A percentile compares a stretch with the other conserved stretches of the same genome.
Evolutionary conservation across 64 coral and sea anemone genomes (phyloP).

Genomic region (Acropora yongei): DNA sequence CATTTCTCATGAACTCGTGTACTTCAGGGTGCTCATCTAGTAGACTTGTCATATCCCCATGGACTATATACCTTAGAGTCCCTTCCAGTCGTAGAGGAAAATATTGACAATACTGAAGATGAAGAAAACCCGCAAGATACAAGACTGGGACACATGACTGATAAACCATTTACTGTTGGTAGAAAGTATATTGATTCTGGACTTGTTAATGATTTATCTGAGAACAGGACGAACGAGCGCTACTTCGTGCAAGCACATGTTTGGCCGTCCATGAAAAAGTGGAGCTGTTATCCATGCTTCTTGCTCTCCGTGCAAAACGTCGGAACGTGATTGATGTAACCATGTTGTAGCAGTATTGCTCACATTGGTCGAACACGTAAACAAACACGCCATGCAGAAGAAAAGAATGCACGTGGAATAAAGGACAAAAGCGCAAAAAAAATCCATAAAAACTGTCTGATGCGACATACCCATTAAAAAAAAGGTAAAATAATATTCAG

Average conservation of each 20-base stretch:
- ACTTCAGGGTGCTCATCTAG: too few relatives aligned
- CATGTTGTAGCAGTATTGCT: slow-evolving; percentile 65
- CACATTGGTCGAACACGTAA: slow-evolving; percentile 53
- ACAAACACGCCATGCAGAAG: slow-evolving; percentile 64
- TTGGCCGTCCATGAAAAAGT: slow-evolving; percentile 59
- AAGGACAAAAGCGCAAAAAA: too few relatives aligned
- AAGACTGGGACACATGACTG: slow-evolving; percentile 46
- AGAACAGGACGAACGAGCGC: slow-evolving; percentile 32
- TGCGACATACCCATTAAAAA: slow-evolving; percentile 46
- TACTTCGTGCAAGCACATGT: slow-evolving; percentile 73
- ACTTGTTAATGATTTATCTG: slow-evolving; percentile 57
- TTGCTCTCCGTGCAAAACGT: slow-evolving; percentile 67
- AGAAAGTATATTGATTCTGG: slow-evolving; percentile 61
- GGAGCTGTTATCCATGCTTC: slow-evolving; percentile 65
- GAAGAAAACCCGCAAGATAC: neutral
- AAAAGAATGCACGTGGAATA: too few relatives aligned
- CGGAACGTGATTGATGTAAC: neutral
- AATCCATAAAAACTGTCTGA: too few relatives aligned
- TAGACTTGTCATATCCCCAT: too few relatives aligned
- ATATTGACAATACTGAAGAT: neutral
- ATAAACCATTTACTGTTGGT: slow-evolving; percentile 60
- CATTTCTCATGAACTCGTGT: too few relatives aligned
- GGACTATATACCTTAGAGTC: too few relatives aligned
- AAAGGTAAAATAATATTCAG: slow-evolving; percentile 9
- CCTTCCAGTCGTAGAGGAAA: neutral